Conservation (phyloP, 2,888 invertebrate genomes). For the Harpagoxenus sublaevis region DNA sequence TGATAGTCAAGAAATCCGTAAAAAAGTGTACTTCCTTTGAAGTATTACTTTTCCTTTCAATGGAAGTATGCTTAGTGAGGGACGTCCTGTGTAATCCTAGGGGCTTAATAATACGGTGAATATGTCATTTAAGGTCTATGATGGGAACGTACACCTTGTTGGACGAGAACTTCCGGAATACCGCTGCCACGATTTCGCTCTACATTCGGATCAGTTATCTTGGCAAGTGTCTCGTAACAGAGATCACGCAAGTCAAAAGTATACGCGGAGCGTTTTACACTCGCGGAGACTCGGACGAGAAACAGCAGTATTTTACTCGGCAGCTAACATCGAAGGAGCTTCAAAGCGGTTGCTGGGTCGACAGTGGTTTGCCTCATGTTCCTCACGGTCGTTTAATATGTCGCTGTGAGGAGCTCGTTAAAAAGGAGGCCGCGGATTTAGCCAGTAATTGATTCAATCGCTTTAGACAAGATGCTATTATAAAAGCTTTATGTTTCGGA, state of each 20-base stretch:
- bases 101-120: slow-evolving; percentile 7
- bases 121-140: slow-evolving; percentile 73
- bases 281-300: slow-evolving; percentile 77
- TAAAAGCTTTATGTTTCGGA: background rate
- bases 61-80: background rate
- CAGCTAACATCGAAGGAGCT: slow-evolving; percentile 72
- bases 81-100: background rate
- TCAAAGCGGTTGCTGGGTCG: slow-evolving; percentile 69
- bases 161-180: slow-evolving; percentile 68
- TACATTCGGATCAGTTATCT: slow-evolving; percentile 80
- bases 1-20: background rate
- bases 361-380: slow-evolving; percentile 60
- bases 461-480: background rate
- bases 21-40: background rate
- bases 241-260: slow-evolving; percentile 71
- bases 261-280: slow-evolving; percentile 72
- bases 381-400: slow-evolving; percentile 62
- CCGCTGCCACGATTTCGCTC: slow-evolving; percentile 71
- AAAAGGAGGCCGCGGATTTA: background rate
- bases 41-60: background rate
- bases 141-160: slow-evolving; percentile 74
- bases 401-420: slow-evolving; percentile 34
- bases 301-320: slow-evolving; percentile 77
- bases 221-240: slow-evolving; percentile 80
- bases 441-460: background rate